Conservation (phyloP, 2,888 invertebrate species). For the Aporophyla lueneburgensis region DNA sequence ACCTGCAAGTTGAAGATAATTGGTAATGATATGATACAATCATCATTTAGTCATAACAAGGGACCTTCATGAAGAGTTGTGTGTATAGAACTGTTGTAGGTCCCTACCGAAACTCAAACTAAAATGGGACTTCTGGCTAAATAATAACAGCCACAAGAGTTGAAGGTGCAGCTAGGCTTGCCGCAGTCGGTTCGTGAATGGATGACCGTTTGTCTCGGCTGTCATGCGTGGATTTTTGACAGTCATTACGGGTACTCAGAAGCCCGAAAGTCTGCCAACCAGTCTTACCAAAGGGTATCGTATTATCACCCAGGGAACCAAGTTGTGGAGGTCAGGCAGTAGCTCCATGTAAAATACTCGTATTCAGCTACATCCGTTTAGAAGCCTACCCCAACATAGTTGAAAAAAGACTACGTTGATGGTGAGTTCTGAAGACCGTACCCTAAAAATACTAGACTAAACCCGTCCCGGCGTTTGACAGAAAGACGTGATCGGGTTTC, state of each 20-base stretch:
- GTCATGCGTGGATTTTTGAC: background rate
- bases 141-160: background rate
- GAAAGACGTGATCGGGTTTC: background rate
- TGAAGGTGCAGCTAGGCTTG: background rate
- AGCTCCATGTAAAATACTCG: background rate
- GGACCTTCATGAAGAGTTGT: conserved; percentile 9
- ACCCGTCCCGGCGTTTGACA: conserved; percentile 1
- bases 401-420: background rate
- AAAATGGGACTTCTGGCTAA: background rate
- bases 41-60: conserved; percentile 11
- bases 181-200: too few species aligned
- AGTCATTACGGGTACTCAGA: background rate
- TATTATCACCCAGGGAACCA: background rate
- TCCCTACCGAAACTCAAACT: background rate
- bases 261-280: background rate
- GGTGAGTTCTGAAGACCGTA: background rate
- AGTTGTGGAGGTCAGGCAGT: background rate
- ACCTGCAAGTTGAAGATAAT: conserved; percentile 50
- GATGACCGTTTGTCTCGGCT: background rate
- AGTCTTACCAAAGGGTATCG: background rate
- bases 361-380: background rate
- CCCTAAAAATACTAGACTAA: background rate
- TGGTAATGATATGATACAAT: conserved; percentile 42
- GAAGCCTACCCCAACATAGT: background rate
- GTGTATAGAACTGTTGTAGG: background rate